phyloP scores from a whole-genome alignment of 2,888 invertebrate species.

The Nomada goodeniana region DNA sequence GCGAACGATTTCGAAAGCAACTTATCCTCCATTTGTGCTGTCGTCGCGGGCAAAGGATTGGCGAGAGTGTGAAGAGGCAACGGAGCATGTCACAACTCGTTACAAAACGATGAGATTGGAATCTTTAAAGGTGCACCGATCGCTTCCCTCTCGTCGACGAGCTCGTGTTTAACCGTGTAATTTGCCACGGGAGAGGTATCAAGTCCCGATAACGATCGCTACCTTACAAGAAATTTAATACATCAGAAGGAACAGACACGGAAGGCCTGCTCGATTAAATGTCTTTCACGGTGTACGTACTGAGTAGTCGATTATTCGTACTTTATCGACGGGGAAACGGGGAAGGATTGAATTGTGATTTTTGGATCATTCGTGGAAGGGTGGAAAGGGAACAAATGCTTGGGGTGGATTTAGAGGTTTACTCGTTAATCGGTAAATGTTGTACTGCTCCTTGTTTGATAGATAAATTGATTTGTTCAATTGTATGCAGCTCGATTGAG shows the following conservation, averaged over 20 bases:
- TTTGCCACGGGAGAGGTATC: constrained; percentile 57
- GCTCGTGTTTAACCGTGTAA: constrained; percentile 62
- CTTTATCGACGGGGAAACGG: too few species aligned
- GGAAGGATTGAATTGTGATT: too few species aligned
- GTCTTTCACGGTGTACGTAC: constrained; percentile 1
- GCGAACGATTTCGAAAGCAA: constrained; percentile 63
- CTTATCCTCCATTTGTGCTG: constrained; percentile 36
- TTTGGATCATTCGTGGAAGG: too few species aligned
- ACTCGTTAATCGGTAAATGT: too few species aligned
- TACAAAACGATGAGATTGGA: constrained; percentile 68
- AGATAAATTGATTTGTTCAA: too few species aligned
- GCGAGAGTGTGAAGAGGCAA: constrained; percentile 64
- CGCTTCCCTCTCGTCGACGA: constrained; percentile 45
- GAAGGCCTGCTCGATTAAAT: constrained; percentile 42
- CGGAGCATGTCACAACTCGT: constrained; percentile 70
- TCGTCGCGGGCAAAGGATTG: constrained; percentile 67
- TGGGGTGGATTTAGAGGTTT: too few species aligned
- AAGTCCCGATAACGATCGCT: constrained; percentile 56
- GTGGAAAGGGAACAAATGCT: too few species aligned
- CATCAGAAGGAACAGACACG: constrained; percentile 19
- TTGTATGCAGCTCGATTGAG: too few species aligned
- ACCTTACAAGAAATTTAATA: constrained; percentile 49
- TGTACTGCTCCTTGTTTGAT: too few species aligned
- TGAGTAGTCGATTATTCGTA: constrained; percentile 3
- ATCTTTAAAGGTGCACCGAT: constrained; percentile 67